A percentile compares a stretch with the other conserved stretches of the same genome.
These are phyloP conservation scores for Microctenopoma stevenorrisi DNA, from an alignment of 2,797 vertebrate species.

Conservation along the genomic window DNA sequence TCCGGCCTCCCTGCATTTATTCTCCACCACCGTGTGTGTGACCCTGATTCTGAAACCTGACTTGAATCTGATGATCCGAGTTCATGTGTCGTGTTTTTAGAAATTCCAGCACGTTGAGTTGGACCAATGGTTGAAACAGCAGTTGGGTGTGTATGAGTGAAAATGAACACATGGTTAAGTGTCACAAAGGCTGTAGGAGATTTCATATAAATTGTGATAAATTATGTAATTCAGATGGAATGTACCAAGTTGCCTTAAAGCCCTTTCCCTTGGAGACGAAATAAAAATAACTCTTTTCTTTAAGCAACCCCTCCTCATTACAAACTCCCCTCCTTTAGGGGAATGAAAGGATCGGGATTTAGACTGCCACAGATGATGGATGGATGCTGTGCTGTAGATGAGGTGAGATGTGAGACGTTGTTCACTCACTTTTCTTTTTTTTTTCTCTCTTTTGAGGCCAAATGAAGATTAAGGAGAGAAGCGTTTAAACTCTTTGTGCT, in stretches of 20 bases:
- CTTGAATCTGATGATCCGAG: conserved; percentile 34
- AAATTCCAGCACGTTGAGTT: conserved; percentile 36
- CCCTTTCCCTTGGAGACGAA: conserved; percentile 26
- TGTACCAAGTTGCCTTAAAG: conserved; percentile 42
- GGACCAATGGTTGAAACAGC: conserved; percentile 39
- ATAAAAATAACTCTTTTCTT: conserved; percentile 56
- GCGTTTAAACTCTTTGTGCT: conserved; percentile 69
- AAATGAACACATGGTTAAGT: conserved; percentile 55
- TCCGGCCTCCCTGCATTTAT: conserved; percentile 2
- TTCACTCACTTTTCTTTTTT: conserved; percentile 68
- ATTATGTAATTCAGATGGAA: conserved; percentile 53
- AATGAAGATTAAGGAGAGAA: conserved; percentile 81
- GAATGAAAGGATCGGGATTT: conserved; percentile 71
- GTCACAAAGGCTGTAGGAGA: conserved; percentile 43
- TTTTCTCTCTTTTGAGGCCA: conserved; percentile 69
- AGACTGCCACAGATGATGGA: conserved; percentile 80
- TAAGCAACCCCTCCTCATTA: conserved; percentile 62
- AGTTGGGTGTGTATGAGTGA: conserved; percentile 29
- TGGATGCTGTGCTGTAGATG: conserved; percentile 74
- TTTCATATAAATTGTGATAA: conserved; percentile 54
- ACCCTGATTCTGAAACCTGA: conserved; percentile 42
- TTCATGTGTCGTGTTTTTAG: conserved; percentile 33
- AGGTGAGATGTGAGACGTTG: conserved; percentile 79
- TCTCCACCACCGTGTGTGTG: conserved; percentile 17
- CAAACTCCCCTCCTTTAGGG: conserved; percentile 46